Conservation (phyloP, 1,140 invertebrate species). For the Antheraea mylitta region DNA sequence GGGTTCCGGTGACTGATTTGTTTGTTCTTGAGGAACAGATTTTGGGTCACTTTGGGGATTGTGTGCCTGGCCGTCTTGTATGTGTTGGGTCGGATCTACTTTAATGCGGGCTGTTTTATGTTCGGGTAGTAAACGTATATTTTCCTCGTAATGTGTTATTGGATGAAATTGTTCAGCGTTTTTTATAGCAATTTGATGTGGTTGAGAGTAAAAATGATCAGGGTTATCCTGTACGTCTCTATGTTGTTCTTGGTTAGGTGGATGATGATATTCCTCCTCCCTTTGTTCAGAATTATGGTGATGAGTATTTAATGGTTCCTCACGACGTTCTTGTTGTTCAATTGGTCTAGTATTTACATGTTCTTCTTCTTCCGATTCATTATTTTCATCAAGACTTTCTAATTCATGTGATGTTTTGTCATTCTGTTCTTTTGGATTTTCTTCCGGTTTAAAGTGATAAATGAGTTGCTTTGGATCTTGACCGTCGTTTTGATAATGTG, state of each 20-base stretch:
- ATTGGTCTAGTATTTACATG: slow-evolving; percentile 18
- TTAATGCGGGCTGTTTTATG: slow-evolving; percentile 40
- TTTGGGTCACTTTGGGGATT: slow-evolving; percentile 21
- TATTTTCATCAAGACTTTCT: slow-evolving; percentile 24
- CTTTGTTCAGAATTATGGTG: slow-evolving; percentile 8
- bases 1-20: slow-evolving; percentile 6
- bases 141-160: slow-evolving; percentile 50
- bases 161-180: slow-evolving; percentile 25
- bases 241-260: slow-evolving; percentile 27
- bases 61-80: slow-evolving; percentile 20
- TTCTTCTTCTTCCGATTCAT: slow-evolving; percentile 22
- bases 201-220: slow-evolving; percentile 1
- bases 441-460: slow-evolving; percentile 48
- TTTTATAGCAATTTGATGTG: slow-evolving; percentile 5
- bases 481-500: slow-evolving; percentile 36
- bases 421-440: slow-evolving; percentile 35
- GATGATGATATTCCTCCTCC: slow-evolving; percentile 23
- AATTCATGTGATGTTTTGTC: slow-evolving; percentile 25
- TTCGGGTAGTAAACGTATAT: slow-evolving; percentile 42
- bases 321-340: slow-evolving; percentile 20
- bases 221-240: slow-evolving; percentile 11
- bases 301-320: slow-evolving; percentile 16
- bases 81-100: slow-evolving; percentile 46
- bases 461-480: slow-evolving; percentile 49
- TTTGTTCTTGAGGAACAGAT: slow-evolving; percentile 16